A percentile compares a stretch with the other conserved stretches of the same genome.
Evolutionary conservation across 2,113 vertebrate species (phyloP).

Genomic region (Bolborhynchus lineola): DNA sequence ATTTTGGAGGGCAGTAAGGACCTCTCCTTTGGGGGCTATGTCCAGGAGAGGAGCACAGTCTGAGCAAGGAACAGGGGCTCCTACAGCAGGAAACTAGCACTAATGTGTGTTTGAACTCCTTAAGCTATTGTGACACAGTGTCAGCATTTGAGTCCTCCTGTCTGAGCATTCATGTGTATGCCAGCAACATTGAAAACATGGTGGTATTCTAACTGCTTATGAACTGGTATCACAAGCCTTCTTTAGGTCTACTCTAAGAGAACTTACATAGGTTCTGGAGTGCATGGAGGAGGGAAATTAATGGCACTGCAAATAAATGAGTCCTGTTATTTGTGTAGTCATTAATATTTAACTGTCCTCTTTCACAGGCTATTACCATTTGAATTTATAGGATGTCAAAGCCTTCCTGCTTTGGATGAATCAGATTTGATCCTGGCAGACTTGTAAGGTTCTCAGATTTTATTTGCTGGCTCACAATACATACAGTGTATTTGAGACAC

Average conservation of each 20-base stretch:
- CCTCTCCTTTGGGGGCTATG: neutral
- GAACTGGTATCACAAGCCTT: neutral
- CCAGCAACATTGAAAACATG: neutral
- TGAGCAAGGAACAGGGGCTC: neutral
- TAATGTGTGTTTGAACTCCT: neutral
- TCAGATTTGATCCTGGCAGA: slow-evolving; percentile 3
- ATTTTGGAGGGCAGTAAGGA: fast-evolving
- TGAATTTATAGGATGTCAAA: slow-evolving; percentile 33
- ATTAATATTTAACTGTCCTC: slow-evolving; percentile 66
- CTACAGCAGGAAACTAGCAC: fast-evolving
- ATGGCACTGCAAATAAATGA: slow-evolving; percentile 1
- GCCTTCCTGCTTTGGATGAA: neutral
- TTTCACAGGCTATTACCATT: slow-evolving; percentile 55
- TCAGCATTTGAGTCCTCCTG: neutral
- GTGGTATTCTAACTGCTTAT: neutral
- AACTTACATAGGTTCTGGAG: neutral
- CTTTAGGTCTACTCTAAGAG: neutral
- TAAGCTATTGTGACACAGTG: fast-evolving
- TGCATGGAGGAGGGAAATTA: neutral
- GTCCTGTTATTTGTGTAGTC: slow-evolving; percentile 36
- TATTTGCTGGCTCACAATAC: neutral
- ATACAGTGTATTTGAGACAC: neutral
- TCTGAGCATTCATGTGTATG: fast-evolving
- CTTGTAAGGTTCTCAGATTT: neutral
- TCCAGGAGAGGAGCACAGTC: neutral